A percentile compares a stretch with the other conserved stretches of the same genome.
These are phyloP conservation scores for Gnatocerus cornutus DNA, from an alignment of 2,888 invertebrate genomes.

Conservation along the genomic window DNA sequence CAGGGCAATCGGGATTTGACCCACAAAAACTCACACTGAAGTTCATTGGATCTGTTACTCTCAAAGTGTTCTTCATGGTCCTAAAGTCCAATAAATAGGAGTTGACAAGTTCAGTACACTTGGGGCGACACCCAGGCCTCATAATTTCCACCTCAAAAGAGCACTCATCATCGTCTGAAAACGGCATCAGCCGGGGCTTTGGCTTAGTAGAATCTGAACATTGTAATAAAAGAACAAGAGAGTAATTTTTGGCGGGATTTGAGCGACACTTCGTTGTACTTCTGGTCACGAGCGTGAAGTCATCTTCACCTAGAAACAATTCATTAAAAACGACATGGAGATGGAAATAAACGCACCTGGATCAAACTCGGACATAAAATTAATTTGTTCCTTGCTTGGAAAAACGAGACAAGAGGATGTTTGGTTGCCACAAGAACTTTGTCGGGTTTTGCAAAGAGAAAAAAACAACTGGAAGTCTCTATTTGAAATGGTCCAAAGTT, in stretches of 20 bases:
- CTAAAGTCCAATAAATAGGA: conserved; percentile 33
- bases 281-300: conserved; percentile 10
- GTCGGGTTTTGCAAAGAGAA: conserved; percentile 17
- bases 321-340: not conserved
- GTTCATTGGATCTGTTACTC: not conserved
- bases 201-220: conserved; percentile 26
- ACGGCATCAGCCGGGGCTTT: conserved; percentile 19
- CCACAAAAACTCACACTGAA: conserved; percentile 40
- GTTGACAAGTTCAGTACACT: conserved; percentile 31
- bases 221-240: not conserved
- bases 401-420: conserved; percentile 17
- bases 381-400: conserved; percentile 3
- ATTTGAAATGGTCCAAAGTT: not conserved
- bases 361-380: conserved; percentile 8
- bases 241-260: conserved; percentile 12
- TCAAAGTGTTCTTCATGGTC: conserved; percentile 9
- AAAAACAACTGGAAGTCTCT: conserved; percentile 23
- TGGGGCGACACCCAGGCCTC: conserved; percentile 25
- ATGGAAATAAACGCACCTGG: not conserved
- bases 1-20: conserved; percentile 13
- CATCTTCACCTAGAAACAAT: conserved; percentile 27
- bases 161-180: conserved; percentile 26
- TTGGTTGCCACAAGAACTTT: conserved; percentile 7
- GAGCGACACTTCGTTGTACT: conserved; percentile 12
- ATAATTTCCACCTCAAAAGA: conserved; percentile 33